Base-by-base conservation (phyloP, 2,797 vertebrate species). In the Chanos chanos region DNA sequence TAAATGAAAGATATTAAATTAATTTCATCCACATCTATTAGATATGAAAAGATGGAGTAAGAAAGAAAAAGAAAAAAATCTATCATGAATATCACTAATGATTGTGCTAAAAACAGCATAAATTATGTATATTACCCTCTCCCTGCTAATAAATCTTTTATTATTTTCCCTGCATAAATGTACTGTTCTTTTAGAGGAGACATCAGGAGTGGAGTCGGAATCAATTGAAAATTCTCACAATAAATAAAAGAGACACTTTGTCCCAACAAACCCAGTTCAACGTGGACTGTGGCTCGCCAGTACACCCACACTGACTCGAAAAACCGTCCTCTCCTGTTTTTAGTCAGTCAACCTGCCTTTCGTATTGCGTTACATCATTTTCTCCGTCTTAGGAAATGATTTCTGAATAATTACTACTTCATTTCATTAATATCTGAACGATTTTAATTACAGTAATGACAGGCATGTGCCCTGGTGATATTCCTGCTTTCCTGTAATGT, bases 61-160 rank as follows among this genome's bases (percentile, higher is more conserved):
- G 40, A 52, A 58, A 60, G 68, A 65, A 57, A 81, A n/a, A 78
- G 87, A 85, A 89, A 91, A 92, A 93, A 94, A 94, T 93, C 90
- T 94, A 95, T 95, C 90, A 93, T 83, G 85, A 95, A 94, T 94
- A 94, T 94, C 92, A 93, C 94, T 98, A 98, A 98, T 97, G 94
- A 97, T 95, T 95, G 92, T 95, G 94, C 94, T 99, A 98, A 98
- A 98, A 99, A 97, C 94, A 92, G 94, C 93, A 97, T 99, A 94
- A 98, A 99, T 99, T 97, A 98, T 99, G 95, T 92, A 99, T 97
- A 96, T 94, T 94, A 94, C 90, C 92, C 92, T 93, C 91, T 94
- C 92, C 94, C 92, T 91, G 90, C 93, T 95, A 97, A 97, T 99
- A 97, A 96, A 97, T 97, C 94, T 97, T 98, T 98, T 94, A 98